Conservation (phyloP, 2,888 invertebrate genomes). For the Drosophila subsilvestris region DNA sequence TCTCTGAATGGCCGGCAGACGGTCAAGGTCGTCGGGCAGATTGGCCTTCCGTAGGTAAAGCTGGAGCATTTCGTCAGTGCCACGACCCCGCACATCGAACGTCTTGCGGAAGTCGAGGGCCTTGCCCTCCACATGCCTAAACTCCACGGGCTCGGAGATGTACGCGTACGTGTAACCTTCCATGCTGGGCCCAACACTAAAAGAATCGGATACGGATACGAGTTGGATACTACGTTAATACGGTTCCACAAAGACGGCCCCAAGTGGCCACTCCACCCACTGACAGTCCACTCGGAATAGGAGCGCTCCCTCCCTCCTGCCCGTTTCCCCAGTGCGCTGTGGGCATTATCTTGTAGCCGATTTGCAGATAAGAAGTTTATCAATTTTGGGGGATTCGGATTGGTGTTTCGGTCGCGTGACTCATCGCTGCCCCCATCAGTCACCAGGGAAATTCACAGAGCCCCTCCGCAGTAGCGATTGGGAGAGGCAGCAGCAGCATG, state of each 20-base stretch:
- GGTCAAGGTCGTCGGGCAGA: constrained; percentile 71
- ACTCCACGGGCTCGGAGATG: constrained; percentile 77
- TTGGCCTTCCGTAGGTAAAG: constrained; percentile 77
- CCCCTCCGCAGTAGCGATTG: background rate
- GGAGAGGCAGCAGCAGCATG: constrained; percentile 1
- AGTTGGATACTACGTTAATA: constrained; percentile 38
- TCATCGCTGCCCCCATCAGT: constrained; percentile 24
- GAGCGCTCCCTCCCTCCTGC: constrained; percentile 1
- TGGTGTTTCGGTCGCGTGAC: constrained; percentile 34
- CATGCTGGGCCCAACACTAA: constrained; percentile 53
- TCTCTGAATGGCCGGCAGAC: constrained; percentile 70
- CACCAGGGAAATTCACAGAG: constrained; percentile 1
- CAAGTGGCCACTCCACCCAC: constrained; percentile 12
- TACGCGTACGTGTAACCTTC: constrained; percentile 65
- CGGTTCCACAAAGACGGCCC: constrained; percentile 31
- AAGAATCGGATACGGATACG: constrained; percentile 39
- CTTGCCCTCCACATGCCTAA: constrained; percentile 72
- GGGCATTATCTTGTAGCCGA: constrained; percentile 63
- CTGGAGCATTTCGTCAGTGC: constrained; percentile 78
- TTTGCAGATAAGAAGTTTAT: constrained; percentile 66
- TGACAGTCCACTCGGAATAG: background rate
- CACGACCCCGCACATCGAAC: constrained; percentile 78
- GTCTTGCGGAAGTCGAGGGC: constrained; percentile 79
- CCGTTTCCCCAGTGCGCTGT: constrained; percentile 37
- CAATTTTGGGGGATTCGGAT: constrained; percentile 37